These are phyloP conservation scores for Linnaemya vulpina DNA, from an alignment of 2,888 invertebrate genomes.

Conservation along the genomic window DNA sequence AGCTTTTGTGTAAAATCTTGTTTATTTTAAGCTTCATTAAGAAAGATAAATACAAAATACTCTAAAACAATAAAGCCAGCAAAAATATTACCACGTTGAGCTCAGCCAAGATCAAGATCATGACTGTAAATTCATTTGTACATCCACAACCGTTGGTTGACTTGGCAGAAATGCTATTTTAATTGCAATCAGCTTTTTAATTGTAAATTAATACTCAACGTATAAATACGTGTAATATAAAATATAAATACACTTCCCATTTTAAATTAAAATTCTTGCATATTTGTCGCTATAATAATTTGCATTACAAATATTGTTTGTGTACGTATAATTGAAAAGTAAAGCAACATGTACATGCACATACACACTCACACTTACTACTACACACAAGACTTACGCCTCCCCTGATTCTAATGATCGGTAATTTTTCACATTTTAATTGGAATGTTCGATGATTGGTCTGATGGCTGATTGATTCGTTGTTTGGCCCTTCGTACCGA, in stretches of 20 bases:
- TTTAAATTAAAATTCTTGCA: conserved; percentile 3
- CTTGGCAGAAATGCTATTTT: conserved; percentile 21
- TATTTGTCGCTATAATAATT: conserved; percentile 18
- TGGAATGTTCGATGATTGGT: conserved; percentile 22
- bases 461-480: conserved; percentile 15
- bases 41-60: conserved; percentile 38
- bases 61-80: conserved; percentile 25
- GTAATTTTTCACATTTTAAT: conserved; percentile 1
- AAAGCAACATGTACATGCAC: neutral
- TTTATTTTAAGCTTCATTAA: conserved; percentile 67
- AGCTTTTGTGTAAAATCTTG: conserved; percentile 24
- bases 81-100: conserved; percentile 65
- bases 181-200: conserved; percentile 40
- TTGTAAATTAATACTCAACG: conserved; percentile 39
- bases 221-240: conserved; percentile 14
- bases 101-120: conserved; percentile 67
- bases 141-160: conserved; percentile 44
- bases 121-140: conserved; percentile 63
- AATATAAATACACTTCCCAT: conserved; percentile 5
- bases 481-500: conserved; percentile 38
- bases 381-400: neutral
- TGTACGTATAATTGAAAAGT: conserved; percentile 9
- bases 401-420: conserved; percentile 32
- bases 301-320: conserved; percentile 2
- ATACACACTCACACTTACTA: too few relatives aligned